A percentile compares a stretch with the other conserved stretches of the same genome.
Evolutionary conservation across 2,797 vertebrate species (phyloP).

Genomic region (Hafferia zeledoni): DNA sequence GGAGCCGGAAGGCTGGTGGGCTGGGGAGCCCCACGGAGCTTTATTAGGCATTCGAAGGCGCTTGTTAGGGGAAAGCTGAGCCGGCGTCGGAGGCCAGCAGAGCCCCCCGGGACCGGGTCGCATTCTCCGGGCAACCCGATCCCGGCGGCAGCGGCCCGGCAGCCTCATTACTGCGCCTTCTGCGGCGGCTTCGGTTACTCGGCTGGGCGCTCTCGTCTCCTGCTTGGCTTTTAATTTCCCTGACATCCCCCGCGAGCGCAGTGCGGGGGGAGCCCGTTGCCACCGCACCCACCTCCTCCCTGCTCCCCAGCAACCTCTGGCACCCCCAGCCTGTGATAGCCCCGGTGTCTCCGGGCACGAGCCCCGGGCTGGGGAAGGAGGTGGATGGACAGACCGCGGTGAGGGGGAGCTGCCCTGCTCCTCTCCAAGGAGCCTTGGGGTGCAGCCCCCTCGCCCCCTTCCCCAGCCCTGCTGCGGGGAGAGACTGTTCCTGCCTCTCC

Average conservation of each 20-base stretch:
- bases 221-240: conserved; percentile 33
- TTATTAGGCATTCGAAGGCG: conserved; percentile 34
- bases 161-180: conserved; percentile 40
- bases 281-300: not conserved
- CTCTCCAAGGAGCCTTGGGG: not conserved
- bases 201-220: not conserved
- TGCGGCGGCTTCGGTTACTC: conserved; percentile 36
- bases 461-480: not conserved
- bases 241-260: not conserved
- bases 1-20: not conserved
- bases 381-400: not conserved
- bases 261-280: not conserved
- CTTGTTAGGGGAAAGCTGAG: conserved; percentile 67
- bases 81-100: not conserved
- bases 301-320: not conserved
- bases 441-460: not conserved
- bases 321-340: fast-evolving
- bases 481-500: not conserved
- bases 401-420: not conserved
- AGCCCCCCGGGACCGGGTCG: conserved; percentile 30
- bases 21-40: not conserved
- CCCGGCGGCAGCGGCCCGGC: conserved; percentile 9
- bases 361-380: not conserved
- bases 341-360: fast-evolving
- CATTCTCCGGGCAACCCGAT: conserved; percentile 58